Conservation (phyloP, 37 sponge, comb jelly and placozoan genomes). For the Lycopodina hypogea region DNA sequence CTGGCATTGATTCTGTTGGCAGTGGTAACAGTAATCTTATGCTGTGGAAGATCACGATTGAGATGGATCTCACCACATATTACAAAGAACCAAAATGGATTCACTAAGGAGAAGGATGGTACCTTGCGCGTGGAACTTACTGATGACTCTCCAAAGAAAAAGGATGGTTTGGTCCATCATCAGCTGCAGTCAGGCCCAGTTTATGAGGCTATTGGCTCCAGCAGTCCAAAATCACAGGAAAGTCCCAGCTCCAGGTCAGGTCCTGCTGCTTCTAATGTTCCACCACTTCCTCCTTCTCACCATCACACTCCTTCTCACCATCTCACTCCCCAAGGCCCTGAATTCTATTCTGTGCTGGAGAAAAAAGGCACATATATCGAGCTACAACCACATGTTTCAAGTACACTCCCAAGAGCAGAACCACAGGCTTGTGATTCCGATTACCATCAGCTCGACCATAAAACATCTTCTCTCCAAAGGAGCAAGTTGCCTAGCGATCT, state of each 20-base stretch:
- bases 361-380: background rate
- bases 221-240: background rate
- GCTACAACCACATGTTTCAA: background rate
- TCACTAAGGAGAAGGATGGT: background rate
- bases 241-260: background rate
- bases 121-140: background rate
- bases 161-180: background rate
- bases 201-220: slow-evolving; percentile 1
- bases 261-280: no score
- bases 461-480: background rate
- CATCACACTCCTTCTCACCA: no score
- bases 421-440: background rate
- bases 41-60: background rate
- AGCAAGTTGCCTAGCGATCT: no score
- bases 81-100: background rate
- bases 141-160: background rate
- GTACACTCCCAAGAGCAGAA: no score
- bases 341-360: background rate
- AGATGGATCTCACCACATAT: background rate
- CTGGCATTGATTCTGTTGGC: background rate
- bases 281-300: no score
- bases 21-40: background rate
- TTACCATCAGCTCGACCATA: slow-evolving; percentile 1
- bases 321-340: background rate
- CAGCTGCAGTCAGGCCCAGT: slow-evolving; percentile 10